Percentiles rank a stretch among this genome's conserved stretches.
phyloP scores from a whole-genome alignment of 2,797 vertebrate genomes.

The Taeniopygia guttata region DNA sequence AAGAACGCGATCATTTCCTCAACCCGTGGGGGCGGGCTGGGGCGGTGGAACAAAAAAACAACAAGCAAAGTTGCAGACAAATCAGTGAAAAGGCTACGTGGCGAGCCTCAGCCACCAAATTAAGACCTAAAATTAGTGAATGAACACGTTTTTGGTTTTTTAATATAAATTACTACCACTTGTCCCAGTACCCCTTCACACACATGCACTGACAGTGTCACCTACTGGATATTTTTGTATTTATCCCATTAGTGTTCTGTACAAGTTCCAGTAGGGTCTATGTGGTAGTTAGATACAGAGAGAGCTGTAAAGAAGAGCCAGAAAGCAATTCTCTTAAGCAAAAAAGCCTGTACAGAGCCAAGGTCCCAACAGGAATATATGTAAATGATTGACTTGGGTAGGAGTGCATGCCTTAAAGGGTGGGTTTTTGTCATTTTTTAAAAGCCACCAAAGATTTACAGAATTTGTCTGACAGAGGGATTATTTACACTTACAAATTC shows the following conservation, averaged over 20 bases:
- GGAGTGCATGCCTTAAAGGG: rapidly evolving
- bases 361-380: neutral
- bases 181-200: neutral
- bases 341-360: neutral
- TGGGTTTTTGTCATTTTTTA: neutral
- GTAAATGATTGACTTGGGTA: neutral
- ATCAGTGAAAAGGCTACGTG: neutral
- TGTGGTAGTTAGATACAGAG: neutral
- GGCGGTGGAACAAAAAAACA: neutral
- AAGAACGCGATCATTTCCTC: neutral
- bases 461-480: neutral
- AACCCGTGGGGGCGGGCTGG: rapidly evolving
- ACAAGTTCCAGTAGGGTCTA: neutral
- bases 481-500: slow-evolving; percentile 67
- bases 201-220: neutral
- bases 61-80: neutral
- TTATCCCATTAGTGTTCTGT: neutral
- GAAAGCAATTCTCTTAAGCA: neutral
- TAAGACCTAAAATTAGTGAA: neutral
- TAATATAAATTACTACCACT: neutral
- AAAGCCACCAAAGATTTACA: neutral
- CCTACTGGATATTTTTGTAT: neutral
- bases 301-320: neutral
- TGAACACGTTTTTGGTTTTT: rapidly evolving
- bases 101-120: neutral